Evolutionary conservation across 2,797 vertebrate species (phyloP), one percentile per base, ranked within the genome.

Genomic region (Danio jaintianensis): DNA sequence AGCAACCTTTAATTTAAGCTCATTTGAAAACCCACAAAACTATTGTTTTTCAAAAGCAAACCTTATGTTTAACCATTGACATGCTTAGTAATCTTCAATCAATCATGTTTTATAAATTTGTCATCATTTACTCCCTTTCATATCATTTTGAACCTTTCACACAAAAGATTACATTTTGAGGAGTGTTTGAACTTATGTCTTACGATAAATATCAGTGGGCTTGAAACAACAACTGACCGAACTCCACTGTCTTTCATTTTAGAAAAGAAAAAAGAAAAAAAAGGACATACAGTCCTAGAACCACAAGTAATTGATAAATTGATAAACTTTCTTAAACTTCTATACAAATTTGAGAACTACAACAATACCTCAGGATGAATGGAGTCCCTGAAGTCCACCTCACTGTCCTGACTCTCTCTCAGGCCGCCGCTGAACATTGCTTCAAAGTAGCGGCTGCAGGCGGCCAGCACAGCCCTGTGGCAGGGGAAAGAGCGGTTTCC

Each of bases 381-480:
- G 0, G 97, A 97, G 88, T 96, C 97, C 72, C 96, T 95, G 50
- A 99, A 99, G 90, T 99, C 95, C 9, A 99, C 98, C 84, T 99
- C 98, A 4, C 95, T 97, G 84, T 96, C 96, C 87, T 97, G 96
- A 90, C 98, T 99, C 89, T 99, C 98, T 84, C 96, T 94, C 77
- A 99, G 90, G 50, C 98, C 98, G 0, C 97, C 98, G 0, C 97
- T 98, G 92, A 99, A 99, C 98, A 99, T 99, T 71, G 98, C 98
- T 89, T 99, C 97, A 0, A 99, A 99, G 86, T 99, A 99, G 78
- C 98, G 96, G 87, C 98, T 99, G 84, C 98, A 99, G 0, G 98
- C 98, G 0, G 97, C 98, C 84, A 99, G 92, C 76, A 99, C 98
- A 0, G 98, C 98, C 6, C 98, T 96, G 68, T 99, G 98, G 91